Evolutionary conservation across 2,888 invertebrate genomes (phyloP), one percentile per base, ranked within the genome.

Genomic region (Periphyllus acericola): DNA sequence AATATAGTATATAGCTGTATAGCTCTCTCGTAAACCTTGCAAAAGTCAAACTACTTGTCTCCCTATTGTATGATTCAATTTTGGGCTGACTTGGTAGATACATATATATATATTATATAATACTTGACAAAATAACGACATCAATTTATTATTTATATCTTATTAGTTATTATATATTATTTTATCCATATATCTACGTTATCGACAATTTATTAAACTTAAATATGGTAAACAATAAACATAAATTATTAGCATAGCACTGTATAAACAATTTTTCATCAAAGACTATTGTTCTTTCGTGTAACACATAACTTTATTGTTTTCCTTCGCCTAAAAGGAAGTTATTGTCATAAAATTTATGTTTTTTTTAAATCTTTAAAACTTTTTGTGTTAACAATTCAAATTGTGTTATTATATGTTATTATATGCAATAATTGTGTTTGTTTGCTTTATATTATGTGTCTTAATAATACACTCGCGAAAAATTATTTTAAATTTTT

Each of bases 401-500:
- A 46, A 46, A 46, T 9, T 8, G 11, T 46, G 19, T 72, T 32
- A 34, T 19, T 72, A 17, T 32, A 19, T 34, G 9, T 34, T 34
- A n/a, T n/a, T n/a, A 14, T 72, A n/a, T 32, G 32, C 46, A 68
- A 71, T 81, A 52, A 46, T 68, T 32, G 46, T 68, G 21, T 25
- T 25, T 8, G 9, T 52, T 5, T 17, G 71, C 52, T 52, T 71
- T 52, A 71, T n/a, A n/a, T n/a, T n/a, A n/a, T 82, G 52, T 32
- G 46, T 71, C 46, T 34, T 71, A 34, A 71, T 71, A 82, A 34
- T 29, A 71, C 46, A 32, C 32, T 32, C 71, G 46, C 52, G 17
- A 71, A 82, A 82, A 46, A 71, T 72, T 29, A 40, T 71, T 82
- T 82, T 46, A 25, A 71, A 46, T 71, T 32, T 52, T 32, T 71